Conservation (phyloP, 2,113 vertebrate genomes). For the Ptilorrhoa leucosticta region DNA sequence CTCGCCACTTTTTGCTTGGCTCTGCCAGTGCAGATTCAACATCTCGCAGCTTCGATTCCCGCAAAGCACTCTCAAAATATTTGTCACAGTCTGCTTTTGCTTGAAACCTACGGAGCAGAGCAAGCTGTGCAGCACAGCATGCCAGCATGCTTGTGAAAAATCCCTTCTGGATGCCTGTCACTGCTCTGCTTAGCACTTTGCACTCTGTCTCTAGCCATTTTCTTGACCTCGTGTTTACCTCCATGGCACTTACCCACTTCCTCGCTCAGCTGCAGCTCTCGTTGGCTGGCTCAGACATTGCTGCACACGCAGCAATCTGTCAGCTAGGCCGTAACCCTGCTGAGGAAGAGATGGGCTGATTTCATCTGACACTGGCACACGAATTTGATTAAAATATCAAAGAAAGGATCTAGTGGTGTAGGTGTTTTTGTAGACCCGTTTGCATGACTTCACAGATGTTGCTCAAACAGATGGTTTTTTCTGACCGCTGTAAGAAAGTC, state of each 20-base stretch:
- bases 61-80: conserved; percentile 37
- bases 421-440: not conserved
- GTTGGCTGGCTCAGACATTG: not conserved
- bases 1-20: not conserved
- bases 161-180: conserved; percentile 28
- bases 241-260: conserved; percentile 5
- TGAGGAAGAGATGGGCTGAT: conserved; percentile 13
- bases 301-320: not conserved
- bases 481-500: not conserved
- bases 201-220: not conserved
- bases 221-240: conserved; percentile 15
- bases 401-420: not conserved
- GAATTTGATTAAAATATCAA: conserved; percentile 20
- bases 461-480: not conserved
- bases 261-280: not conserved
- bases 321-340: not conserved
- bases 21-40: conserved; percentile 28
- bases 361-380: conserved; percentile 6
- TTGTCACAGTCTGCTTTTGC: conserved; percentile 43
- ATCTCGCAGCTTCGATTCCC: conserved; percentile 41
- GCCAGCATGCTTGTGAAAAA: conserved; percentile 36
- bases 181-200: conserved; percentile 10
- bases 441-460: not conserved
- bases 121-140: conserved; percentile 37
- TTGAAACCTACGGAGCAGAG: not conserved